A percentile compares a stretch with the other conserved stretches of the same genome.
Conservation (phyloP, 2,113 vertebrate species). For the Chaetura pelagica region DNA sequence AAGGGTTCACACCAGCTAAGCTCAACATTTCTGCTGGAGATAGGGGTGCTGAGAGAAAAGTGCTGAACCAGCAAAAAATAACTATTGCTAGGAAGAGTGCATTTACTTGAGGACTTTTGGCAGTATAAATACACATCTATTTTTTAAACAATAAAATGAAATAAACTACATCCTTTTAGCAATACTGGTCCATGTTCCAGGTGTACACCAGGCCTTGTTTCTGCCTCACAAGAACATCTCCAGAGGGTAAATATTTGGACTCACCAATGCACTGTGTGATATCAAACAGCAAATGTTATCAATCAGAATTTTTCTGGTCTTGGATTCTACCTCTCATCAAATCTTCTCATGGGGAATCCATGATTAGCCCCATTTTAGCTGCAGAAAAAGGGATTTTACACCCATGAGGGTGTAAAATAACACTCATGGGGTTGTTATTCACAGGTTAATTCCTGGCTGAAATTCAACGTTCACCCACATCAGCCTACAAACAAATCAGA, state of each 20-base stretch:
- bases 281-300: not conserved
- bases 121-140: not conserved
- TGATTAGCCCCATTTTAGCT: not conserved
- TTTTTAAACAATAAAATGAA: not conserved
- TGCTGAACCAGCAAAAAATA: not conserved
- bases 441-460: not conserved
- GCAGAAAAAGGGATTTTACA: not conserved
- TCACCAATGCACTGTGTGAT: accelerated
- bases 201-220: not conserved
- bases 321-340: not conserved
- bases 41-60: not conserved
- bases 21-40: not conserved
- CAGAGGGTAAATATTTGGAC: not conserved
- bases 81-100: not conserved
- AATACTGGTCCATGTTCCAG: not conserved
- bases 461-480: not conserved
- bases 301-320: not conserved
- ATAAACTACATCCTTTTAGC: not conserved
- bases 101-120: not conserved
- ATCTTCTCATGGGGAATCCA: not conserved
- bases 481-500: not conserved
- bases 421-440: not conserved
- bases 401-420: accelerated
- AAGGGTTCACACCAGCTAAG: not conserved
- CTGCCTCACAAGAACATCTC: not conserved